A percentile compares a stretch with the other conserved stretches of the same genome.
Conservation (phyloP, 1,140 invertebrate genomes). For the Drosophila simulans region DNA sequence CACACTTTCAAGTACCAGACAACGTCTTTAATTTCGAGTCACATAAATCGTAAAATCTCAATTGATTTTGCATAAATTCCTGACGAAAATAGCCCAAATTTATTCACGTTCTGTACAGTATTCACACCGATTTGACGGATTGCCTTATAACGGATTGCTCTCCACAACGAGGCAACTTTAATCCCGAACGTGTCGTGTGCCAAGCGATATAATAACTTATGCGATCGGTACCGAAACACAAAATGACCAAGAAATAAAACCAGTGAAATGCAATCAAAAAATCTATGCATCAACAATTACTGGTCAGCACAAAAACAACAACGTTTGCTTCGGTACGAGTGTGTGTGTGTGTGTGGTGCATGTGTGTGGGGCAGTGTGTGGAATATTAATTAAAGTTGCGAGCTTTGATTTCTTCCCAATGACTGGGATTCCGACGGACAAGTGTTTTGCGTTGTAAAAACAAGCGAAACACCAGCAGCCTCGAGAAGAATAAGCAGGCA, state of each 20-base stretch:
- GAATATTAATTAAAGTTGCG: constrained; percentile 79
- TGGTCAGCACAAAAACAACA: constrained; percentile 40
- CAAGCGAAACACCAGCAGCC: constrained; percentile 60
- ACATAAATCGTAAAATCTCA: constrained; percentile 34
- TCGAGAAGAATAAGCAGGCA: constrained; percentile 37
- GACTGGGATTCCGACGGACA: constrained; percentile 41
- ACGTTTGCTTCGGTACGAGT: constrained; percentile 9
- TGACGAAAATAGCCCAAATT: constrained; percentile 19
- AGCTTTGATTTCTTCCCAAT: constrained; percentile 76
- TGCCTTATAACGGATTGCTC: constrained; percentile 26
- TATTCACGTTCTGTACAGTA: constrained; percentile 17
- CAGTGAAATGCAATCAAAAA: constrained; percentile 43
- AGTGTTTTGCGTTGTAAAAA: constrained; percentile 81
- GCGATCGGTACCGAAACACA: constrained; percentile 24
- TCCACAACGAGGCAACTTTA: constrained; percentile 4
- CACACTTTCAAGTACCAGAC: constrained; percentile 1
- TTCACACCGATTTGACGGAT: constrained; percentile 28
- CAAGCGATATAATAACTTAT: constrained; percentile 27
- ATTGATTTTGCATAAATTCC: constrained; percentile 34
- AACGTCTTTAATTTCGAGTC: constrained; percentile 12
- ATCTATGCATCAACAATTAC: constrained; percentile 31
- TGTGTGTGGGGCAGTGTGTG: constrained; percentile 49
- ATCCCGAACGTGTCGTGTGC: constrained; percentile 21
- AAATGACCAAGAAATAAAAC: constrained; percentile 24
- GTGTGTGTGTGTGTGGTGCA: constrained; percentile 20